Evolutionary conservation across 2,797 vertebrate species (phyloP).

Genomic region (Tenualosa ilisha): DNA sequence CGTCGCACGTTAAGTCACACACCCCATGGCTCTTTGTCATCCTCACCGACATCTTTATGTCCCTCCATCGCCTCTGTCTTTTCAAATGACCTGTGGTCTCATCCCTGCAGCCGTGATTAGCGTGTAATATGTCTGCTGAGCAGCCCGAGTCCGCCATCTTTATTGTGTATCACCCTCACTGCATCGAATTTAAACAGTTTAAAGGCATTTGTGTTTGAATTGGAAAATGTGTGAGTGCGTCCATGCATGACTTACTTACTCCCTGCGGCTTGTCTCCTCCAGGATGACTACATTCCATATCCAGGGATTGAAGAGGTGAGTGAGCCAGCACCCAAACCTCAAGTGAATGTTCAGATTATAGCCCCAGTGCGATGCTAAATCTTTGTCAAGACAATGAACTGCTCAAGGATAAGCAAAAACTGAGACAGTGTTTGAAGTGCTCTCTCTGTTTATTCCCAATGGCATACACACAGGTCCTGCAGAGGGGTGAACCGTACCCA

Average conservation of each 20-base stretch:
- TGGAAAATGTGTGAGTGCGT: not conserved
- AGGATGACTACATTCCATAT: conserved; percentile 97
- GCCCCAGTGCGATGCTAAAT: not conserved
- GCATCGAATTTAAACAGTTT: not conserved
- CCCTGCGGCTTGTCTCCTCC: conserved; percentile 58
- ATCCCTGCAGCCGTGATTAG: not conserved
- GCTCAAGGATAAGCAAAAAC: not conserved
- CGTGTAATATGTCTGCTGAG: not conserved
- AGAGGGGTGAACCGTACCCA: conserved; percentile 89
- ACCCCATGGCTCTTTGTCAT: not conserved
- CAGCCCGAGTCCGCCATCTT: not conserved
- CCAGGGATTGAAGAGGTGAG: conserved; percentile 95
- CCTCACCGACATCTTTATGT: not conserved
- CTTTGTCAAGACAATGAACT: not conserved
- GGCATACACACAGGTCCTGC: conserved; percentile 78
- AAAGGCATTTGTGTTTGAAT: not conserved
- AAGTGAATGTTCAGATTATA: not conserved
- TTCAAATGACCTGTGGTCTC: not conserved
- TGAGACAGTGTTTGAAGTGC: not conserved
- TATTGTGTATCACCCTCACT: not conserved
- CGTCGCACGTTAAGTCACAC: not conserved
- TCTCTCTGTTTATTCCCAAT: not conserved
- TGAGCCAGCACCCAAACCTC: conserved; percentile 33
- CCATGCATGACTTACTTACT: conserved; percentile 15
- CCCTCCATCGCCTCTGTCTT: not conserved